Conservation (phyloP, 2,113 vertebrate species). For the Sapayoa aenigma region DNA sequence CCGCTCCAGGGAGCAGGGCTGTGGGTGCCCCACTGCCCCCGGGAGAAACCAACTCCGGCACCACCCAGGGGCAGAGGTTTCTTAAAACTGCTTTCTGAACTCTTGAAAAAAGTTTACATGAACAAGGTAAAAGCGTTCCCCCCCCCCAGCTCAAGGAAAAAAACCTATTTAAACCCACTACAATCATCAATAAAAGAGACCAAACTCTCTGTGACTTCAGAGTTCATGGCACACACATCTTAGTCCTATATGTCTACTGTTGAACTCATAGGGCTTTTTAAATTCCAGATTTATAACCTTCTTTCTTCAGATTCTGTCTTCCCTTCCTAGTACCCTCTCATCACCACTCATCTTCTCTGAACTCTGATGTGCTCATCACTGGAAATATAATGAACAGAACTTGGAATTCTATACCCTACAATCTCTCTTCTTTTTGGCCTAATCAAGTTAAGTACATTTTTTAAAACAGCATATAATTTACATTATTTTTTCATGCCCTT, state of each 20-base stretch:
- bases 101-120: too few relatives aligned
- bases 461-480: neutral
- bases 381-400: neutral
- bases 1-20: too few relatives aligned
- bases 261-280: neutral
- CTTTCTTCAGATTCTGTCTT: neutral
- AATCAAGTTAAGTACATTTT: neutral
- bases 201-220: neutral
- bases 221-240: neutral
- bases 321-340: neutral
- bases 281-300: neutral
- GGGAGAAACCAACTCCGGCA: too few relatives aligned
- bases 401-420: neutral
- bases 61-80: too few relatives aligned
- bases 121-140: too few relatives aligned
- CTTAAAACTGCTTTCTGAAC: too few relatives aligned
- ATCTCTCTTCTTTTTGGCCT: neutral
- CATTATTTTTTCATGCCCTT: neutral
- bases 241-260: neutral
- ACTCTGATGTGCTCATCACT: neutral
- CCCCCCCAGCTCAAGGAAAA: too few relatives aligned
- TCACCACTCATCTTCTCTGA: neutral
- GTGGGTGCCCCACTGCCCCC: too few relatives aligned
- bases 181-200: neutral
- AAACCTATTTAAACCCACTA: too few relatives aligned